A percentile compares a stretch with the other conserved stretches of the same genome.
Evolutionary conservation across 2,888 invertebrate species (phyloP).

Genomic region (Amorpha juglandis): DNA sequence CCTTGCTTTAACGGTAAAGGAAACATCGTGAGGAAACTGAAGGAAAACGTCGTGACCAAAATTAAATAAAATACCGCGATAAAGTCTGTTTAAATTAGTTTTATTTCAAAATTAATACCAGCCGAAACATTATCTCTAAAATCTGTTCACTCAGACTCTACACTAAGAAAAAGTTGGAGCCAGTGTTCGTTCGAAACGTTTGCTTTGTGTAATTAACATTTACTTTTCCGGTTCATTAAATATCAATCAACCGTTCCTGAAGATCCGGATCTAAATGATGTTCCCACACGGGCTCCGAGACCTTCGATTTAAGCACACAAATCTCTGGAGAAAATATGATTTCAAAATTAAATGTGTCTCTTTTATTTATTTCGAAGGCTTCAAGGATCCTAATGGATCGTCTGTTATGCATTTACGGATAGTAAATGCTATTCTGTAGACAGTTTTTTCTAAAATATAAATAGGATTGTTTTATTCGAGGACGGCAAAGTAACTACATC

Average conservation of each 20-base stretch:
- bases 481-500: too few relatives aligned
- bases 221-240: constrained; percentile 23
- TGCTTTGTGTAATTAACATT: constrained; percentile 20
- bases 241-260: constrained; percentile 10
- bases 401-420: too few relatives aligned
- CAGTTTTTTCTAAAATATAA: too few relatives aligned
- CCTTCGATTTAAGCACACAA: neutral
- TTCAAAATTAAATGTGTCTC: neutral
- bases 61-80: too few relatives aligned
- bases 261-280: neutral
- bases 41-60: too few relatives aligned
- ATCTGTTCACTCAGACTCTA: neutral
- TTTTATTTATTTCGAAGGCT: neutral
- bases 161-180: constrained; percentile 9
- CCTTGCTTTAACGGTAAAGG: too few relatives aligned
- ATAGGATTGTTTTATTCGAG: too few relatives aligned
- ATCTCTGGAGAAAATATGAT: neutral
- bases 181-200: constrained; percentile 16
- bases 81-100: too few relatives aligned
- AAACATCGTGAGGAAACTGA: too few relatives aligned
- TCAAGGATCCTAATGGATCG: too few relatives aligned
- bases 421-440: too few relatives aligned
- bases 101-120: too few relatives aligned
- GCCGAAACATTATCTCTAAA: neutral
- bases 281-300: neutral